Percentiles rank a stretch among this genome's conserved stretches.
Evolutionary conservation across 2,113 vertebrate genomes (phyloP).

Genomic region (Noctilio leporinus): DNA sequence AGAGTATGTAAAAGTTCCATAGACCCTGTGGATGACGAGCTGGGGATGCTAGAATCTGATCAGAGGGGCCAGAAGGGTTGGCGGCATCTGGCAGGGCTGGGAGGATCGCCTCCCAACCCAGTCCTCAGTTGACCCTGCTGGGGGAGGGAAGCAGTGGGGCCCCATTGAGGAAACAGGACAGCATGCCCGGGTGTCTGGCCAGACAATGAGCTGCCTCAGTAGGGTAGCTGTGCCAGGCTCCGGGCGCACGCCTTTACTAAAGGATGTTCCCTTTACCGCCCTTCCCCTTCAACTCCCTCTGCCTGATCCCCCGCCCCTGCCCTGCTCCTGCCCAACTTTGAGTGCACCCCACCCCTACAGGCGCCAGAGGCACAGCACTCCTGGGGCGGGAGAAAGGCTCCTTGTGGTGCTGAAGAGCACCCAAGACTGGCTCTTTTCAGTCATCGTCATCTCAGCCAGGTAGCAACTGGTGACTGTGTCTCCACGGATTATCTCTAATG

Average conservation of each 20-base stretch:
- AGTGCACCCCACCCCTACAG: not conserved
- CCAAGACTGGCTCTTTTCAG: too few relatives aligned
- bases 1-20: not conserved
- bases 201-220: slow-evolving; percentile 52
- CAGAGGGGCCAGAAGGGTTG: not conserved
- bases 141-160: not conserved
- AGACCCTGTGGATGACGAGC: not conserved
- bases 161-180: slow-evolving; percentile 45
- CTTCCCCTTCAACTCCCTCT: not conserved
- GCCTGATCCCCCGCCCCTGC: not conserved
- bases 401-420: fast-evolving
- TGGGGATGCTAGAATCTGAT: not conserved
- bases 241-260: not conserved
- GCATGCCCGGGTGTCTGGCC: not conserved
- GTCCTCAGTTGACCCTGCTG: slow-evolving; percentile 53
- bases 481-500: not conserved
- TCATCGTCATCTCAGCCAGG: not conserved
- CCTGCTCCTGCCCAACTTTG: not conserved
- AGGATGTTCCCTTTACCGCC: not conserved
- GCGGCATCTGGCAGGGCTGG: not conserved
- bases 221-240: slow-evolving; percentile 52
- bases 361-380: not conserved
- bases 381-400: not conserved
- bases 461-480: not conserved
- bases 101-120: not conserved